Conservation (phyloP, 2,113 vertebrate genomes). For the Lanius collurio region DNA sequence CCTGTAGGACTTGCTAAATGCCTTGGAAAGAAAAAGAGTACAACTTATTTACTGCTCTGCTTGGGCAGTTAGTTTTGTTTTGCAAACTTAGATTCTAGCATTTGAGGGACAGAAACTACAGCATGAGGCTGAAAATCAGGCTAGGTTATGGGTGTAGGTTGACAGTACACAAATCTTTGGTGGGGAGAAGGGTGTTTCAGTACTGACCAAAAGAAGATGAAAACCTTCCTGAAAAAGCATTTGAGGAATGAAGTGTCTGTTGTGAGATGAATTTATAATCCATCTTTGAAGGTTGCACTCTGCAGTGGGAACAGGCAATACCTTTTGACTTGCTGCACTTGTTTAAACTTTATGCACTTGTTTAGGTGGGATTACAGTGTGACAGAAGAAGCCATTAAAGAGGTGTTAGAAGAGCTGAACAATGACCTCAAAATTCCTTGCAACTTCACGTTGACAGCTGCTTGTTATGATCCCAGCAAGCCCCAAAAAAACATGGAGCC, state of each 20-base stretch:
- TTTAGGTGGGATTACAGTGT: conserved; percentile 92
- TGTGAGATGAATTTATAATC: background rate
- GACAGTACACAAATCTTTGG: background rate
- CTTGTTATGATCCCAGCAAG: conserved; percentile 81
- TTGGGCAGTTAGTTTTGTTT: background rate
- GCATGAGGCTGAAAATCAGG: background rate
- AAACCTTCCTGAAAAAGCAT: background rate
- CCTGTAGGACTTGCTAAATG: background rate
- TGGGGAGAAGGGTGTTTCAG: background rate
- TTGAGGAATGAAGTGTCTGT: background rate
- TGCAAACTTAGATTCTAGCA: background rate
- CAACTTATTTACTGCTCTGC: background rate
- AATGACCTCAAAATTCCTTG: conserved; percentile 85
- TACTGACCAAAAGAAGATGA: background rate
- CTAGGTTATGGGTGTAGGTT: background rate
- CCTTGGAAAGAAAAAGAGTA: background rate
- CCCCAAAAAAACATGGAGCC: conserved; percentile 74
- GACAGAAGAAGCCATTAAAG: conserved; percentile 85
- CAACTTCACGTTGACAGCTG: conserved; percentile 87
- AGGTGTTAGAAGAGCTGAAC: conserved; percentile 81
- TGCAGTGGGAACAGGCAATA: background rate
- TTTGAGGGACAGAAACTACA: background rate
- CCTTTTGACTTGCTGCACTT: background rate
- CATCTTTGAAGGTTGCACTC: background rate
- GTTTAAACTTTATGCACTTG: background rate